Evolutionary conservation across 2,888 invertebrate genomes (phyloP).

Genomic region (Noctua janthe): DNA sequence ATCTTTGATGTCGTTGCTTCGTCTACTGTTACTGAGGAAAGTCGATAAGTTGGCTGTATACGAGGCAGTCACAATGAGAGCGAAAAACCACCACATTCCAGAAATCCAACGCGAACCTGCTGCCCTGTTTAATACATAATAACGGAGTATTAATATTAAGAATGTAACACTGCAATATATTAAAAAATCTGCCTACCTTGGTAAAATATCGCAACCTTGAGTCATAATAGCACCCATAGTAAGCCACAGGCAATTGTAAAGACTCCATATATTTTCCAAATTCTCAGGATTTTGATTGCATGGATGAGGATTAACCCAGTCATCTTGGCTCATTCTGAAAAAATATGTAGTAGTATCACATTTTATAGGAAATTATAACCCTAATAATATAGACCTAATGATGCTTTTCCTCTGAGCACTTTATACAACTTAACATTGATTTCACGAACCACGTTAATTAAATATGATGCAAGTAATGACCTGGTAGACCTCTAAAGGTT

Average conservation of each 20-base stretch:
- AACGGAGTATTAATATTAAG: background rate
- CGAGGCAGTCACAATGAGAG: slow-evolving; percentile 97
- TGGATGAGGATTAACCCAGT: slow-evolving; percentile 98
- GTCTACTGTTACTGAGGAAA: slow-evolving; percentile 94
- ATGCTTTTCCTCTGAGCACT: background rate
- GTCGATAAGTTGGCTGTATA: slow-evolving; percentile 94
- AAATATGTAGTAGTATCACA: background rate
- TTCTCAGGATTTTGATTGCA: slow-evolving; percentile 96
- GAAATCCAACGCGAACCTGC: slow-evolving; percentile 96
- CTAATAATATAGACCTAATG: background rate
- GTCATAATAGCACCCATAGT: slow-evolving; percentile 97
- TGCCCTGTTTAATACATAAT: slow-evolving; percentile 90
- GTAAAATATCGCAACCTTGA: slow-evolving; percentile 97
- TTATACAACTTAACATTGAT: background rate
- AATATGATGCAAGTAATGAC: background rate
- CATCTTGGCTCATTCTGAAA: slow-evolving; percentile 95
- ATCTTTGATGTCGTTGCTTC: slow-evolving; percentile 95
- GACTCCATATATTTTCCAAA: slow-evolving; percentile 96
- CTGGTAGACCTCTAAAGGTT: background rate
- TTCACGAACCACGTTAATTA: background rate
- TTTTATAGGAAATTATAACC: background rate
- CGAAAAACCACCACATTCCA: slow-evolving; percentile 98
- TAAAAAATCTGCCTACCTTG: slow-evolving; percentile 91
- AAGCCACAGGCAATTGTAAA: slow-evolving; percentile 97
- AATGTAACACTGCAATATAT: background rate